Percentiles rank a stretch among this genome's conserved stretches.
Evolutionary conservation across 2,797 vertebrate genomes (phyloP).

Genomic region (Myotis vivesi): DNA sequence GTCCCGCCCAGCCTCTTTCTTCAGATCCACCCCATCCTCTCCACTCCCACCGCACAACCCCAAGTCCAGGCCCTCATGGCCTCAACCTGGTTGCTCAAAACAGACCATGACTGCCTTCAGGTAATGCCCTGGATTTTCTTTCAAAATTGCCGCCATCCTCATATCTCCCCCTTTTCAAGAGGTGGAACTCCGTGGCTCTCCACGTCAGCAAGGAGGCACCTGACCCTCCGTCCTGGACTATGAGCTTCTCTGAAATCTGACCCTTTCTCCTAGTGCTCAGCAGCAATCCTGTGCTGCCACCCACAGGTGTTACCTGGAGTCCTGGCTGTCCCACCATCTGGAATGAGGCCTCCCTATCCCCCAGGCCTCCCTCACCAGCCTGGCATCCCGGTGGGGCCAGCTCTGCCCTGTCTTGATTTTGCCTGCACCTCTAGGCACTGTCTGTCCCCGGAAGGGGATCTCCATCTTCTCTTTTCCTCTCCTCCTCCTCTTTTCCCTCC

Average conservation of each 20-base stretch:
- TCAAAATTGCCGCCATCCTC: background rate
- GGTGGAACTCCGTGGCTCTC: background rate
- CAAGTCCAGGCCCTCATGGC: accelerated
- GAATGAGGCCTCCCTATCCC: background rate
- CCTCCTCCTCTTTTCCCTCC: background rate
- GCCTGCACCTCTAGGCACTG: background rate
- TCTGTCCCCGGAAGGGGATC: background rate
- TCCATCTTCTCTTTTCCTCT: background rate
- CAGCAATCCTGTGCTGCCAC: accelerated
- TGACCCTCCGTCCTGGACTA: background rate
- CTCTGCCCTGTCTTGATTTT: background rate
- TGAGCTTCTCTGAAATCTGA: background rate
- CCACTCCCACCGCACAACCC: accelerated
- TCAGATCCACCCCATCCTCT: background rate
- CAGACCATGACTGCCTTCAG: background rate
- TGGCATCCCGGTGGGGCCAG: background rate
- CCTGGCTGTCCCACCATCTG: background rate
- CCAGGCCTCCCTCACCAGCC: too few species aligned
- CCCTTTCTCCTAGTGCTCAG: background rate
- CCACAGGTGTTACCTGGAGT: background rate
- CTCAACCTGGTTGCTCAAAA: background rate
- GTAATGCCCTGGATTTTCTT: background rate
- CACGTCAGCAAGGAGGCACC: background rate
- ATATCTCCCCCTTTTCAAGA: background rate
- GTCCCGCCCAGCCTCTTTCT: background rate